Conservation (phyloP, 1,140 invertebrate species). For the Hesperophylax magnus region DNA sequence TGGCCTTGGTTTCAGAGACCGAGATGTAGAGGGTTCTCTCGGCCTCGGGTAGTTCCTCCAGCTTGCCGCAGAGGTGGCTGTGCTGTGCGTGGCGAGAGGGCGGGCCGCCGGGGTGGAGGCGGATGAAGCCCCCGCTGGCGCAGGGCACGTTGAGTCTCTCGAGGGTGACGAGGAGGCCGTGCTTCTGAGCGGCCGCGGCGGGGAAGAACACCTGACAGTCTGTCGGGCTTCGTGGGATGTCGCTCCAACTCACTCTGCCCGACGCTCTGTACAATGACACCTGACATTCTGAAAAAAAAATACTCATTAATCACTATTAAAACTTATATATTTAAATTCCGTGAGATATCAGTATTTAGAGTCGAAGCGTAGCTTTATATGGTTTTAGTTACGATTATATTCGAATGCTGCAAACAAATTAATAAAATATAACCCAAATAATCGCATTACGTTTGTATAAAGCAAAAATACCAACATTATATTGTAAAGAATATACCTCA, state of each 20-base stretch:
- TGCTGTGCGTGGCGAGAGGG: slow-evolving; percentile 48
- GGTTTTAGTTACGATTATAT: no score
- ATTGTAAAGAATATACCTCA: no score
- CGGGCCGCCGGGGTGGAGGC: slow-evolving; percentile 67
- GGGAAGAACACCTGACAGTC: slow-evolving; percentile 62
- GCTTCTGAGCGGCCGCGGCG: slow-evolving; percentile 60
- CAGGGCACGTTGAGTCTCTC: slow-evolving; percentile 76
- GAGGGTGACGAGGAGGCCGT: slow-evolving; percentile 73
- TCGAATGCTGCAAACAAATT: no score
- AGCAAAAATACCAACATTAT: no score
- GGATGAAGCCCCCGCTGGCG: slow-evolving; percentile 69
- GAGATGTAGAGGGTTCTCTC: slow-evolving; percentile 73
- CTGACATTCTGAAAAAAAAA: slow-evolving; percentile 64
- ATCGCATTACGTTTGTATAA: no score
- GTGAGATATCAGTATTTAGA: no score
- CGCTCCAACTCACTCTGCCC: slow-evolving; percentile 47
- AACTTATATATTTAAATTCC: no score
- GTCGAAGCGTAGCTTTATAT: no score
- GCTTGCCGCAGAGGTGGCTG: slow-evolving; percentile 72
- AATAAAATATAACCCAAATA: no score
- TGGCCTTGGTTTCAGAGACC: slow-evolving; percentile 61
- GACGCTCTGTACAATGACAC: slow-evolving; percentile 59
- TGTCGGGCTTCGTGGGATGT: slow-evolving; percentile 58
- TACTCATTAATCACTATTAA: no score
- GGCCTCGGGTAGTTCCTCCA: slow-evolving; percentile 73